Percentiles rank a stretch among this genome's conserved stretches.
Conservation (phyloP, 1,140 invertebrate species). For the Rhopalosiphum maidis region DNA sequence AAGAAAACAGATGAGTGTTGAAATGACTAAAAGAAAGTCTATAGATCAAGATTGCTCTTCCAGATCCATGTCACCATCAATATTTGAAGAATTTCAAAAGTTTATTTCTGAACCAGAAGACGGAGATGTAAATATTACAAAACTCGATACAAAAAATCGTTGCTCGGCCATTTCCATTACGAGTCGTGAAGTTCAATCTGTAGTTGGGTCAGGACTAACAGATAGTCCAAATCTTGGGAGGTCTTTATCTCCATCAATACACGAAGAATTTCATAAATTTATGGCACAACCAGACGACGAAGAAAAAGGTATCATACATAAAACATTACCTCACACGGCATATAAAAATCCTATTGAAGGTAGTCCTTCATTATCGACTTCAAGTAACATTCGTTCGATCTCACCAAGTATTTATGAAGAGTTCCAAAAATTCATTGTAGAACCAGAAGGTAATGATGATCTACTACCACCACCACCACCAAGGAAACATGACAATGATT, state of each 20-base stretch:
- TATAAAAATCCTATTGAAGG: constrained; percentile 45
- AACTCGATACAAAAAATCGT: constrained; percentile 57
- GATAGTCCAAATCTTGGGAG: constrained; percentile 44
- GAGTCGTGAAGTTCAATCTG: constrained; percentile 45
- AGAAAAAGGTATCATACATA: constrained; percentile 47
- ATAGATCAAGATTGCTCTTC: constrained; percentile 55
- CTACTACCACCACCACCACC: constrained; percentile 41
- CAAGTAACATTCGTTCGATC: constrained; percentile 47
- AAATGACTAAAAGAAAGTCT: constrained; percentile 45
- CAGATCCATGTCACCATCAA: constrained; percentile 50
- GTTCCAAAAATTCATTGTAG: constrained; percentile 52
- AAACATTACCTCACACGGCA: constrained; percentile 23
- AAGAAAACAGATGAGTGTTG: constrained; percentile 51
- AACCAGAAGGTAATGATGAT: constrained; percentile 49
- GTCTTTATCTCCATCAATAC: constrained; percentile 51
- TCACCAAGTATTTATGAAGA: constrained; percentile 52
- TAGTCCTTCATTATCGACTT: constrained; percentile 43
- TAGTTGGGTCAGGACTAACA: constrained; percentile 8
- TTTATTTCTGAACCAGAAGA: constrained; percentile 59
- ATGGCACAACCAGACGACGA: constrained; percentile 59
- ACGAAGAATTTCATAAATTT: constrained; percentile 58
- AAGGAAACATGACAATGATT: constrained; percentile 49
- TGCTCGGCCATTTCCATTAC: constrained; percentile 48
- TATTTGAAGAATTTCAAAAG: constrained; percentile 58
- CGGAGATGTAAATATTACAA: constrained; percentile 36